These are phyloP conservation scores for Muscidifurax raptorellus DNA, from an alignment of 1,140 invertebrate species.

Conservation along the genomic window DNA sequence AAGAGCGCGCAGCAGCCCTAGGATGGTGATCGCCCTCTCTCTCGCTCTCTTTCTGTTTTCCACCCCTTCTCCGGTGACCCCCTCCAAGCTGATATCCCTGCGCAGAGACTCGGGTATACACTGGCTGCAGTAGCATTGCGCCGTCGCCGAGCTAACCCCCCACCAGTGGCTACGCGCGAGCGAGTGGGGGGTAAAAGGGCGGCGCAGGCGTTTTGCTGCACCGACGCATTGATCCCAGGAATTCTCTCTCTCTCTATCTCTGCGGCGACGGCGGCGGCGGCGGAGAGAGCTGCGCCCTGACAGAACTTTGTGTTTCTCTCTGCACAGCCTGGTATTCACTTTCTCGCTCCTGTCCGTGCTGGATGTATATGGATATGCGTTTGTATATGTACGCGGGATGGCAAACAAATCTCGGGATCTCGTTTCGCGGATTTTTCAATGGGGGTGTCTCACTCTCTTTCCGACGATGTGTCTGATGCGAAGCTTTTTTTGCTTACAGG, in stretches of 20 bases:
- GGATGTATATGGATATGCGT: not conserved
- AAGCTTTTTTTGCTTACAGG: no score
- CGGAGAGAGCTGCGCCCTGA: not conserved
- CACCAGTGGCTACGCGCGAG: not conserved
- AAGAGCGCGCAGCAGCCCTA: constrained; percentile 20
- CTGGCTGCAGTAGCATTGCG: not conserved
- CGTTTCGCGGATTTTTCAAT: not conserved
- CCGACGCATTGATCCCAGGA: constrained; percentile 73
- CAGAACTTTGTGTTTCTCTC: constrained; percentile 28
- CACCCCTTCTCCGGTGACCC: not conserved
- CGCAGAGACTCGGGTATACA: not conserved
- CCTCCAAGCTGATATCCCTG: not conserved
- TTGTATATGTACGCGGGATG: not conserved
- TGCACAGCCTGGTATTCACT: constrained; percentile 10
- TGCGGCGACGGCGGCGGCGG: not conserved
- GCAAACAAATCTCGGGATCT: constrained; percentile 8
- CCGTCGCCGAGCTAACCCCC: not conserved
- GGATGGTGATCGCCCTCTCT: not conserved
- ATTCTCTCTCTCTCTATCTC: constrained; percentile 55
- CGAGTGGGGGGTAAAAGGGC: constrained; percentile 49
- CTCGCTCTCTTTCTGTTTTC: not conserved
- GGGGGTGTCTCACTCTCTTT: no score
- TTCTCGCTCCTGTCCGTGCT: not conserved
- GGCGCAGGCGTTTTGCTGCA: constrained; percentile 73
- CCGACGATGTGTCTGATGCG: no score